Percentiles rank a stretch among this genome's conserved stretches.
phyloP scores from a whole-genome alignment of 2,113 vertebrate genomes.

The Corythornis madagascariensis region DNA sequence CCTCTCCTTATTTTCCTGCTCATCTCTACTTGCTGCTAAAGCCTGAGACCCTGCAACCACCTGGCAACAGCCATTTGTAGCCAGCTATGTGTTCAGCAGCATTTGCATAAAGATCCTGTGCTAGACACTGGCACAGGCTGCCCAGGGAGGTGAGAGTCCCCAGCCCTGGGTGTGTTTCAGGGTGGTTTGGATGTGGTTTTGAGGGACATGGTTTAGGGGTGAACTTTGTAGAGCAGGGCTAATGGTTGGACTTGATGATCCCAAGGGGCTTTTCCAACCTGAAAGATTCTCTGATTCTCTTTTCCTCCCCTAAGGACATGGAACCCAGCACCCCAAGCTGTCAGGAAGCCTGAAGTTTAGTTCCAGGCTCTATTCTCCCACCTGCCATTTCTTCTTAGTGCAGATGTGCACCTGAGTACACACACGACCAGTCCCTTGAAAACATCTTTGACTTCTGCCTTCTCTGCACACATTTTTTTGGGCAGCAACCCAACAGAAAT shows the following conservation, averaged over 20 bases:
- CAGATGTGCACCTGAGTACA: background rate
- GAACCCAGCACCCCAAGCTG: background rate
- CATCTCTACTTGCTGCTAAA: background rate
- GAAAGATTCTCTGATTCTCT: background rate
- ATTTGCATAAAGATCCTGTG: background rate
- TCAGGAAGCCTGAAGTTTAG: background rate
- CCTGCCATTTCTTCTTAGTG: background rate
- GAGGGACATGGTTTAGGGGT: too few relatives aligned
- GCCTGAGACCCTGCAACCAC: accelerated
- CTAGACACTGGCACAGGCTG: too few relatives aligned
- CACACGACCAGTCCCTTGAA: background rate
- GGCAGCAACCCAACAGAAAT: background rate
- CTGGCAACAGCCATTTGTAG: background rate
- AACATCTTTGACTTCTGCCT: background rate
- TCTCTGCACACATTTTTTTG: background rate
- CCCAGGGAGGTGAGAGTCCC: too few relatives aligned
- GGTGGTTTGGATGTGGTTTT: too few relatives aligned
- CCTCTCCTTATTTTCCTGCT: background rate
- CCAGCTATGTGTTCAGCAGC: background rate
- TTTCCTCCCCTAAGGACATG: background rate
- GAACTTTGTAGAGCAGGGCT: too few relatives aligned
- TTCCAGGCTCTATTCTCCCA: background rate
- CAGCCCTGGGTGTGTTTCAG: too few relatives aligned
- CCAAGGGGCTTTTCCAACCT: too few relatives aligned
- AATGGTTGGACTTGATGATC: too few relatives aligned